Evolutionary conservation across 2,797 vertebrate species (phyloP).

Genomic region (Syngnathus acus): DNA sequence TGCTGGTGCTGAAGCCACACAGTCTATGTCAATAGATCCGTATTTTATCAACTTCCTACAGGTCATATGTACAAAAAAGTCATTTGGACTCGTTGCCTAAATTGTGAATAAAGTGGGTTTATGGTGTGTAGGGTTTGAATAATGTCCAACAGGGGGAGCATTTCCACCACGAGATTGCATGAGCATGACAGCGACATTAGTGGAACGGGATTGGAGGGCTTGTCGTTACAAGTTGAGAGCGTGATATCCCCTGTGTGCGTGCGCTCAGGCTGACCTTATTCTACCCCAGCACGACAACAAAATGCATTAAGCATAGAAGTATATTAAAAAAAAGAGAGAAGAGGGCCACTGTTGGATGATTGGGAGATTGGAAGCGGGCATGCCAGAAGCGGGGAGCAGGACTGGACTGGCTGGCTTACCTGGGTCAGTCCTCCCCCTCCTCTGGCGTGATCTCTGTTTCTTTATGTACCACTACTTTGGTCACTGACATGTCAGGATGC

Average conservation of each 20-base stretch:
- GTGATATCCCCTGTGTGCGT: neutral
- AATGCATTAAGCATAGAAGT: neutral
- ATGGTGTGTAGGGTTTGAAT: neutral
- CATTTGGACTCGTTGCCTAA: neutral
- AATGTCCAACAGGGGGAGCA: neutral
- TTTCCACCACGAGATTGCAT: neutral
- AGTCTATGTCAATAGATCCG: neutral
- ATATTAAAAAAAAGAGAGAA: neutral
- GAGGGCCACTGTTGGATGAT: neutral
- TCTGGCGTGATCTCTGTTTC: conserved; percentile 97
- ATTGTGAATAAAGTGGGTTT: neutral
- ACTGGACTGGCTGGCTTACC: conserved; percentile 80
- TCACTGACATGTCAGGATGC: conserved; percentile 99
- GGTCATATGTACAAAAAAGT: neutral
- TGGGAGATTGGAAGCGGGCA: neutral
- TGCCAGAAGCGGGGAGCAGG: conserved; percentile 47
- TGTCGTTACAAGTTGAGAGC: neutral
- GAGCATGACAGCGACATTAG: neutral
- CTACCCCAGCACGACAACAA: neutral
- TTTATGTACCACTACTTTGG: conserved; percentile 99
- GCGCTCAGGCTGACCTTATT: neutral
- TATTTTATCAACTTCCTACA: neutral
- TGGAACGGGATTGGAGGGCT: neutral
- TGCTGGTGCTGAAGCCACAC: neutral
- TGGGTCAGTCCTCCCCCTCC: conserved; percentile 93